Conservation (phyloP, 2,113 vertebrate genomes). For the Pycnonotus jocosus region DNA sequence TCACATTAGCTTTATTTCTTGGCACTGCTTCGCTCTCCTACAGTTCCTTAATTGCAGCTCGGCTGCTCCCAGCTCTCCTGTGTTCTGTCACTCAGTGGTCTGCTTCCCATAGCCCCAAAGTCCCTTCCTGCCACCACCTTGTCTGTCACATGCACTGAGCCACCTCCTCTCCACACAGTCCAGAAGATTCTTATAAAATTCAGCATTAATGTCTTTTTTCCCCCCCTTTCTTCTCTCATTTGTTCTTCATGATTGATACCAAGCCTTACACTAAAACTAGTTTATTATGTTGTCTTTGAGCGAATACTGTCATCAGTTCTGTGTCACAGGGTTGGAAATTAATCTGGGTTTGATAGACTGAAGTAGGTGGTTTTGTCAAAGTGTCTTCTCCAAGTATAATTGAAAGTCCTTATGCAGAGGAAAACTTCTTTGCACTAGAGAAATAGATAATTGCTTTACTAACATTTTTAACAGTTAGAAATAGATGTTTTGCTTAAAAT, state of each 20-base stretch:
- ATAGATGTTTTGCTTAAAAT: not conserved
- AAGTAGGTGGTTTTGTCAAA: not conserved
- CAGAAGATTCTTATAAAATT: not conserved
- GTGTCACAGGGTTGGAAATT: not conserved
- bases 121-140: not conserved
- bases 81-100: not conserved
- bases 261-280: not conserved
- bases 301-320: not conserved
- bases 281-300: not conserved
- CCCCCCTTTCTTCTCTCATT: not conserved
- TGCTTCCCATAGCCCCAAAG: not conserved
- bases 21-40: not conserved
- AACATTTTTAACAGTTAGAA: not conserved
- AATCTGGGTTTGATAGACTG: not conserved
- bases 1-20: not conserved
- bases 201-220: not conserved
- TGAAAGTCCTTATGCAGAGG: not conserved
- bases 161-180: not conserved
- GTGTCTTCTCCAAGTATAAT: not conserved
- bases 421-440: not conserved
- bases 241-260: not conserved
- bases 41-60: not conserved
- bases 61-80: not conserved
- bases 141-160: rapidly evolving
- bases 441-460: not conserved